phyloP scores from a whole-genome alignment of 2,888 invertebrate genomes.

The Hartigia nigra region DNA sequence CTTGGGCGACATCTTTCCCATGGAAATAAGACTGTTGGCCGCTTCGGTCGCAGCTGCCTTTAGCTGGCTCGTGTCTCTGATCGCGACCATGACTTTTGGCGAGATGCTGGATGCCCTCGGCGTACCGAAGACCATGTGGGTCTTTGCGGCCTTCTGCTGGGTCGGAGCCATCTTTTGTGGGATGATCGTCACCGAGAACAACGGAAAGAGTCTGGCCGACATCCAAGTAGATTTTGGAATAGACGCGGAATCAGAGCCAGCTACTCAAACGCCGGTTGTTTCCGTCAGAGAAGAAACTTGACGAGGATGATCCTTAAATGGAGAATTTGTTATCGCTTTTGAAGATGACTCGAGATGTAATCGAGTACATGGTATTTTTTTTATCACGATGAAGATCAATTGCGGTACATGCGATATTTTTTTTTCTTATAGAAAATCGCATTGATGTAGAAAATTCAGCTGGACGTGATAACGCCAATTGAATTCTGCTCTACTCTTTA shows the following conservation, averaged over 20 bases:
- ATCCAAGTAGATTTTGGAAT: constrained; percentile 45
- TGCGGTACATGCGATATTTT: too few species aligned
- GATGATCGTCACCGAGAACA: constrained; percentile 42
- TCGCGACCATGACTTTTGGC: constrained; percentile 43
- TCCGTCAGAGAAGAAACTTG: neutral
- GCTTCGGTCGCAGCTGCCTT: constrained; percentile 37
- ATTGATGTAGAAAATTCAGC: too few species aligned
- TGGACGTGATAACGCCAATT: too few species aligned
- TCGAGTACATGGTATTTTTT: neutral
- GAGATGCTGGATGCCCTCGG: constrained; percentile 42
- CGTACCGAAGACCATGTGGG: constrained; percentile 41
- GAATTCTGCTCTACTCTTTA: too few species aligned
- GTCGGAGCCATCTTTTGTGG: constrained; percentile 39
- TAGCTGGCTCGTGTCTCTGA: constrained; percentile 49
- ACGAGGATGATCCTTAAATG: neutral
- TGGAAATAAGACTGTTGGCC: constrained; percentile 41
- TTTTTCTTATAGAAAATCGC: too few species aligned
- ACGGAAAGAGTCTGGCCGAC: constrained; percentile 45
- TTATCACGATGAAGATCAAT: neutral
- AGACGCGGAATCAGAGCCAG: constrained; percentile 5
- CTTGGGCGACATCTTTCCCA: constrained; percentile 54
- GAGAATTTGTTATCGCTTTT: neutral
- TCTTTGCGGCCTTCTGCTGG: constrained; percentile 47
- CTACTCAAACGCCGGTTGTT: neutral
- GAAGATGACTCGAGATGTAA: neutral